Percentiles rank a stretch among this genome's conserved stretches.
phyloP scores from a whole-genome alignment of 2,113 vertebrate genomes.

The Steatornis caripensis region DNA sequence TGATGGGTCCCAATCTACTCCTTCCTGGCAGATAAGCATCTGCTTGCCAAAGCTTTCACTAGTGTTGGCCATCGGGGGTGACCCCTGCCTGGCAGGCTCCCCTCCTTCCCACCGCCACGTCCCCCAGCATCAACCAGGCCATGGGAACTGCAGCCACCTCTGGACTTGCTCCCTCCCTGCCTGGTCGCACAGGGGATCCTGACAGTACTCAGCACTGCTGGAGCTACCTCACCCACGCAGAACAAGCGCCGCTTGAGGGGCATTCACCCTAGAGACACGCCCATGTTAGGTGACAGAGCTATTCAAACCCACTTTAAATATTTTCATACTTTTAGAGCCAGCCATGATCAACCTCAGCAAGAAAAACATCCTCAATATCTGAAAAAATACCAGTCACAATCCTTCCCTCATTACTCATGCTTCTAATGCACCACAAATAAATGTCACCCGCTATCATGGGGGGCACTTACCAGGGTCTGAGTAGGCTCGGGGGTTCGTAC shows the following conservation, averaged over 20 bases:
- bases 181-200: neutral
- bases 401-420: neutral
- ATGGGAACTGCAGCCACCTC: neutral
- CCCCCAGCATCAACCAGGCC: neutral
- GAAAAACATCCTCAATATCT: neutral
- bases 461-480: neutral
- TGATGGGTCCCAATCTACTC: neutral
- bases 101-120: neutral
- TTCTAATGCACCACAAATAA: neutral
- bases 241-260: neutral
- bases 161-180: neutral
- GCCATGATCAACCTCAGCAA: neutral
- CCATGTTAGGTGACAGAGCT: neutral
- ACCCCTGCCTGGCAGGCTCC: neutral
- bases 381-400: neutral
- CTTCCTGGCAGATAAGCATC: neutral
- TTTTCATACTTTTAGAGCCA: neutral
- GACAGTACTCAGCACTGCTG: fast-evolving
- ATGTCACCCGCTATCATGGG: neutral
- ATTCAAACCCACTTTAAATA: neutral
- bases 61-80: neutral
- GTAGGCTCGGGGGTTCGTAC: neutral
- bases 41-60: neutral
- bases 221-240: neutral
- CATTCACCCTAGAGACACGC: neutral